Percentiles rank a stretch among this genome's conserved stretches.
These are phyloP conservation scores for Lophius americanus DNA, from an alignment of 2,797 vertebrate species.

Conservation along the genomic window DNA sequence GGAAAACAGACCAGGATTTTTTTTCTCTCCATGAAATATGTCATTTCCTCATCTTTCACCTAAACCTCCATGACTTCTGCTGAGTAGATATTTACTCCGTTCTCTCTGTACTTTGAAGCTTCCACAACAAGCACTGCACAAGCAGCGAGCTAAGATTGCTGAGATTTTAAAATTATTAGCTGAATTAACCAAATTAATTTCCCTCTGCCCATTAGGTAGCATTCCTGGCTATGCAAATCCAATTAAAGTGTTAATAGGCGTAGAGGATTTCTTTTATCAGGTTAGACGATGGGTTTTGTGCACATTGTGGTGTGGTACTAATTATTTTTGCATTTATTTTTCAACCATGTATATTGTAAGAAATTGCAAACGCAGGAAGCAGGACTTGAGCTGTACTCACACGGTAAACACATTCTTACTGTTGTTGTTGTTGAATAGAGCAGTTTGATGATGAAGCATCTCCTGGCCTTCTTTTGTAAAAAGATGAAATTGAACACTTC, in stretches of 20 bases:
- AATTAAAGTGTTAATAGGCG: slow-evolving; percentile 67
- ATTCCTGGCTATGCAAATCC: slow-evolving; percentile 78
- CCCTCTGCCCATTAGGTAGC: slow-evolving; percentile 70
- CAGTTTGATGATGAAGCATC: slow-evolving; percentile 66
- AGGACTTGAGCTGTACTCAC: slow-evolving; percentile 79
- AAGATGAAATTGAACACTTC: slow-evolving; percentile 70
- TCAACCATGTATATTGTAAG: slow-evolving; percentile 77
- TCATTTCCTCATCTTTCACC: slow-evolving; percentile 56
- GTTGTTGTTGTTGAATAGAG: slow-evolving; percentile 71
- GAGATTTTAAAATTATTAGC: slow-evolving; percentile 71
- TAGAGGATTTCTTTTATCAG: slow-evolving; percentile 50
- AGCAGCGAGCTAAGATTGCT: slow-evolving; percentile 61
- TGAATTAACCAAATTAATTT: slow-evolving; percentile 77
- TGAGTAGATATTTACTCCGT: slow-evolving; percentile 56
- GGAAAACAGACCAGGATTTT: slow-evolving; percentile 50
- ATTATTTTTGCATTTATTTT: slow-evolving; percentile 78
- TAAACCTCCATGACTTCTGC: slow-evolving; percentile 56
- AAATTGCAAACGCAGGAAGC: slow-evolving; percentile 75
- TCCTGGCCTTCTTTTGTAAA: slow-evolving; percentile 69
- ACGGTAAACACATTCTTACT: slow-evolving; percentile 72
- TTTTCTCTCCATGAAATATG: slow-evolving; percentile 57
- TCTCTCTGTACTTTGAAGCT: slow-evolving; percentile 53
- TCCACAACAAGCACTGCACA: slow-evolving; percentile 63
- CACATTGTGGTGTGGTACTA: slow-evolving; percentile 72
- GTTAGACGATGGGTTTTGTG: slow-evolving; percentile 61